Evolutionary conservation across 1,140 invertebrate species (phyloP), one percentile per base, ranked within the genome.

Genomic region (Eubasilissa regina): DNA sequence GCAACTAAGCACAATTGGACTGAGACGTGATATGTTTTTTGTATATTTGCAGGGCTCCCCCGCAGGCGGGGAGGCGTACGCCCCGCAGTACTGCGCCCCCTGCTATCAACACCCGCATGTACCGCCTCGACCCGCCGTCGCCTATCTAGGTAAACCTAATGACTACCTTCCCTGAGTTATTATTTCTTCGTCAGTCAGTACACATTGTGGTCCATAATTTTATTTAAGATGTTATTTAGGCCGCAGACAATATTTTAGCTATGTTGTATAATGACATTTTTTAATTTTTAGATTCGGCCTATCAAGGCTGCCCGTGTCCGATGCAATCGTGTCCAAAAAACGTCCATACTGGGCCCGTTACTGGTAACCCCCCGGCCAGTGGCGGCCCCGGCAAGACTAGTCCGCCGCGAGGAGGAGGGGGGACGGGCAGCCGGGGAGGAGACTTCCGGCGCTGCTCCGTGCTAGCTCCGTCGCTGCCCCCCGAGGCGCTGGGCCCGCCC

Each of bases 271-370:
- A 35, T 35, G 1, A 35, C n/a, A 35, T 35, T 35, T 6, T 1
- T 35, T 87, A 64, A 83, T 91, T 78, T 87, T 62, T 84, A 92
- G 91, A 91, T 87, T 84, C 87, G 86, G 86, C 91, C 85, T 91
- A 91, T 85, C 92, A 93, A 85, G 91, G 92, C 89, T 96, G 94
- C 89, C 94, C 94, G 84, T 96, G 95, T 91, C 95, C 94, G 89
- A 92, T 95, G 91, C 94, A 95, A 90, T 93, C 94, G 90, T 96
- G 94, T 96, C 94, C 95, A 97, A 97, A 96, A 97, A 97, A 97
- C 95, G 95, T 94, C 93, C 94, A 93, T 96, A 95, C 95, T 96
- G 95, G 95, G 93, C 95, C 95, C 94, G 95, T 95, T 96, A 96
- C 95, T 96, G 95, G 95, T 95, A 94, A 92, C 86, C 87, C 88